These are phyloP conservation scores for Tauraco hartlaubi DNA, from an alignment of 2,797 vertebrate genomes.

Conservation along the genomic window DNA sequence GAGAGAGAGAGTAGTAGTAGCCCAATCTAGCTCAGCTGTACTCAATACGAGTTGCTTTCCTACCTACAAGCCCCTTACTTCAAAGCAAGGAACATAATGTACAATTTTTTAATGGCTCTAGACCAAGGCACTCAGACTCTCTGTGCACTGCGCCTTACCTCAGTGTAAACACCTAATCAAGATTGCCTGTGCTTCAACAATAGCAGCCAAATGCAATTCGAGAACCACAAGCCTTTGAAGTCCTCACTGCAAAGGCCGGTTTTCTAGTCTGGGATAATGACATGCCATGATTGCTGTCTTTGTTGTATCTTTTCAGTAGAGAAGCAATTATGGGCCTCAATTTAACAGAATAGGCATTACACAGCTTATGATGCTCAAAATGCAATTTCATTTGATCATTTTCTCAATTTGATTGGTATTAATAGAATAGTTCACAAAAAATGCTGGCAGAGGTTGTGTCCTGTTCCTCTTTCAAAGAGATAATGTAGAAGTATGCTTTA, in stretches of 20 bases:
- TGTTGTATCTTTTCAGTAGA: conserved; percentile 97
- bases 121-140: conserved; percentile 96
- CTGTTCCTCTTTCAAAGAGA: conserved; percentile 86
- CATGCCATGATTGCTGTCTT: conserved; percentile 96
- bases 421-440: conserved; percentile 94
- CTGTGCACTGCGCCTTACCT: conserved; percentile 94
- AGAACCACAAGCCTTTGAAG: conserved; percentile 98
- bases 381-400: conserved; percentile 97
- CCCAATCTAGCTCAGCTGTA: conserved; percentile 93
- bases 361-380: conserved; percentile 98
- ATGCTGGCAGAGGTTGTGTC: conserved; percentile 88
- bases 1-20: conserved; percentile 86
- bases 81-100: conserved; percentile 99
- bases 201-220: conserved; percentile 99
- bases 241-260: conserved; percentile 95
- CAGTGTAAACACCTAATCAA: conserved; percentile 99
- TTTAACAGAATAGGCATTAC: conserved; percentile 99
- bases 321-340: conserved; percentile 98
- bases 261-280: conserved; percentile 96
- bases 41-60: conserved; percentile 91
- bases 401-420: conserved; percentile 97
- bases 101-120: conserved; percentile 99
- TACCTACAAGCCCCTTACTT: conserved; percentile 94
- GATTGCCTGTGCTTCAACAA: conserved; percentile 97
- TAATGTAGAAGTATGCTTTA: conserved; percentile 86